Base-by-base conservation (phyloP, 2,888 invertebrate genomes). In the Microctonus aethiopoides region DNA sequence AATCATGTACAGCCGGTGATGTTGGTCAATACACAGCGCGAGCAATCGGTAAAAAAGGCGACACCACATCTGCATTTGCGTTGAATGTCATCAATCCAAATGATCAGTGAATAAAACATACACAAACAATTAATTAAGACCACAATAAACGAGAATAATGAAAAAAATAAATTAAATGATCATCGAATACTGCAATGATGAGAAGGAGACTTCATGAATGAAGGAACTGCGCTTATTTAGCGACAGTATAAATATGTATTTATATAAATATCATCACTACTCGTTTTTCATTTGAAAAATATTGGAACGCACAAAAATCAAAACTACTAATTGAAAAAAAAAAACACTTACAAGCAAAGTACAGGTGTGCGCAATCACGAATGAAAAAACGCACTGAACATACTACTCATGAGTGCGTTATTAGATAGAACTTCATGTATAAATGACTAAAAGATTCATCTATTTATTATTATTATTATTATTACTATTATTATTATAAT, bases 21-120 rank as follows among this genome's bases (percentile, higher is more conserved):
- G 91, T 94, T 75, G 96, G 96, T 52, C 96, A 96, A 87, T 97
- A 97, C 87, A 92, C 93, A 80, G 94, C 95, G 20, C 92, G 94
- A 81, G 95, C 94, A 34, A 92, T 94, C 75, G 94, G 94, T 84
- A 94, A 94, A 87, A 95, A 95, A 88, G 94, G 94, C 76, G 95
- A 95, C 87, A 91, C 93, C 64, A 90, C 92, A 72, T 92, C 94
- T 64, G 93, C 96, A 77, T 96, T 96, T 90, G 95, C 96, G 74
- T 89, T 96, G 56, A 96, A 96, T 88, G 94, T 96, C 75, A 88
- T 88, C 79, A 85, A 87, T 79, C 82, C 88, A 71, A 88, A 88
- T 81, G 89, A 90, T 80, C 85, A 88, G 77, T 88, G 87, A 87
- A 78, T 62, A 56, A 65, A 22, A 61, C n/a, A 63, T 59, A 70